phyloP scores from a whole-genome alignment of 2,888 invertebrate genomes.

The Prosapia bicincta region DNA sequence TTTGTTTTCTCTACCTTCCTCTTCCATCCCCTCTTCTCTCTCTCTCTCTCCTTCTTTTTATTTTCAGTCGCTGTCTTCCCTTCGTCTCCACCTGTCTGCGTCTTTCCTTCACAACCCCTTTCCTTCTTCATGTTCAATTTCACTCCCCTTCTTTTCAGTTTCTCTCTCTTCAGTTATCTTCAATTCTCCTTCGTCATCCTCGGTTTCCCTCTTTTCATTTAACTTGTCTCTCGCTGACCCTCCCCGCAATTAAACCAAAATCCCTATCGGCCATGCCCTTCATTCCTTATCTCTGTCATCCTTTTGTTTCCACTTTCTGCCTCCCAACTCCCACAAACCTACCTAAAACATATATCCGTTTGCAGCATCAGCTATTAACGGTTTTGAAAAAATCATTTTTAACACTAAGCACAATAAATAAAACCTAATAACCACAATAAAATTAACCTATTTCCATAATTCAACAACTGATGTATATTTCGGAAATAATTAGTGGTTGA shows the following conservation, averaged over 20 bases:
- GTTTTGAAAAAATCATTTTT: no score
- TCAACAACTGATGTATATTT: no score
- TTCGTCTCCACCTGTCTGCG: slow-evolving; percentile 42
- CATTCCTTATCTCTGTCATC: slow-evolving; percentile 12
- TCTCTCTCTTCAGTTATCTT: slow-evolving; percentile 17
- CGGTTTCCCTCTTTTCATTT: slow-evolving; percentile 14
- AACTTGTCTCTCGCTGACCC: slow-evolving; percentile 18
- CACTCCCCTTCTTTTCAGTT: slow-evolving; percentile 3
- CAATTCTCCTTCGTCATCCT: slow-evolving; percentile 11
- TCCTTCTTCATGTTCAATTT: slow-evolving; percentile 43
- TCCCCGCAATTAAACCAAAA: not conserved
- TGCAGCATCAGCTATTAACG: no score
- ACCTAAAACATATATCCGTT: no score
- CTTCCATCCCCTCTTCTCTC: slow-evolving; percentile 8
- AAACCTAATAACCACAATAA: no score
- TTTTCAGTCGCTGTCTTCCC: slow-evolving; percentile 32
- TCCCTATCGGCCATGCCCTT: not conserved
- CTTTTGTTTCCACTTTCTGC: no score
- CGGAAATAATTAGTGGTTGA: no score
- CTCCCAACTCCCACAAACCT: no score
- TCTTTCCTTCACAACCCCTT: slow-evolving; percentile 53
- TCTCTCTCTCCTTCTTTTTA: slow-evolving; percentile 16
- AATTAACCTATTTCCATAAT: no score
- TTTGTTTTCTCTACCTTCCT: slow-evolving; percentile 7
- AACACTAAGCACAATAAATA: no score